These are phyloP conservation scores for Danio albolineatus DNA, from an alignment of 2,797 vertebrate species.

Conservation along the genomic window DNA sequence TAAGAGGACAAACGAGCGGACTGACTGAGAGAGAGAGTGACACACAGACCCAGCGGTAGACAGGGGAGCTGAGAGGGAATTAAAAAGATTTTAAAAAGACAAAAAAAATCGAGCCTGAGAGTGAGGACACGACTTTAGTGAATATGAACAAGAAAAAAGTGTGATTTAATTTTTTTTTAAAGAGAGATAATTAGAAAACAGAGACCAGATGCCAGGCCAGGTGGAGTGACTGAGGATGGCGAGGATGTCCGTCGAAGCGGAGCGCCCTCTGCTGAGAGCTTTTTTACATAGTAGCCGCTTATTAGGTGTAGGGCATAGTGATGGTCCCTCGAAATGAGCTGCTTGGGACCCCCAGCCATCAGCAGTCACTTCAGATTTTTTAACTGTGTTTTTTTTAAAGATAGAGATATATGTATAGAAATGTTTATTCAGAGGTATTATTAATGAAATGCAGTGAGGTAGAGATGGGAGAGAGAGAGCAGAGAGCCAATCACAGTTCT, in stretches of 20 bases:
- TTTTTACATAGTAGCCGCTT: constrained; percentile 12
- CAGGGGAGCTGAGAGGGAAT: constrained; percentile 66
- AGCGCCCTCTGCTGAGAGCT: constrained; percentile 61
- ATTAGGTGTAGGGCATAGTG: constrained; percentile 4
- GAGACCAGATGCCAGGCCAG: constrained; percentile 85
- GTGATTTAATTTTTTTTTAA: constrained; percentile 51
- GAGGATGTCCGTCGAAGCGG: constrained; percentile 52
- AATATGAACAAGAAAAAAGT: constrained; percentile 63
- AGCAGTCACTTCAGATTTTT: constrained; percentile 80
- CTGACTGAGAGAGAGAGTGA: constrained; percentile 76
- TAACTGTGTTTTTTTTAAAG: constrained; percentile 74
- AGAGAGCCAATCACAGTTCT: constrained; percentile 68
- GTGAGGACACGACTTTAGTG: constrained; percentile 64
- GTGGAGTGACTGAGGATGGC: constrained; percentile 82
- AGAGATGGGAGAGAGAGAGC: constrained; percentile 70
- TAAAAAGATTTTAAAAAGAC: constrained; percentile 40
- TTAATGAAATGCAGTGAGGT: constrained; percentile 82
- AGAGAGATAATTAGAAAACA: constrained; percentile 69
- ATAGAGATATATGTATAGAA: constrained; percentile 87
- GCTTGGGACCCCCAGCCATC: constrained; percentile 71
- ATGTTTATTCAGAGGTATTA: constrained; percentile 88
- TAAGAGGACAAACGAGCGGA: constrained; percentile 66
- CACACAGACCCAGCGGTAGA: constrained; percentile 79
- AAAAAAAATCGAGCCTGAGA: constrained; percentile 60
- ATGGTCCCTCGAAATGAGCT: constrained; percentile 33